phyloP scores from a whole-genome alignment of 1,140 invertebrate species.

The Habropoda laboriosa region DNA sequence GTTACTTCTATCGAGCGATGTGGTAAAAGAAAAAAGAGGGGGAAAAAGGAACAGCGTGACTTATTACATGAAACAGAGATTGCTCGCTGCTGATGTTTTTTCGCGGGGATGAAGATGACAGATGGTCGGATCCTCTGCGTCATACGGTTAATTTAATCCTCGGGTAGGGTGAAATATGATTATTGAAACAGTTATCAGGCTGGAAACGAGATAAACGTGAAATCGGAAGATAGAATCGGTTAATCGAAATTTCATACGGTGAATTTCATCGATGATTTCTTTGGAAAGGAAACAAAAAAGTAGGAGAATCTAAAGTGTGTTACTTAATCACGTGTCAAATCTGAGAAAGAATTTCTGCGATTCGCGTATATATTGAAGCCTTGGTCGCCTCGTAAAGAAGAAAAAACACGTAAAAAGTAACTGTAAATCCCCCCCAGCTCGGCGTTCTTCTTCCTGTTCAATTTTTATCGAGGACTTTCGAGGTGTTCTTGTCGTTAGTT shows the following conservation, averaged over 20 bases:
- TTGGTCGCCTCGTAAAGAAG: background rate
- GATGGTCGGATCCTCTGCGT: background rate
- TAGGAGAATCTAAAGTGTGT: too few relatives aligned
- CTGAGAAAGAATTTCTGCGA: slow-evolving; percentile 29
- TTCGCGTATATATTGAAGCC: background rate
- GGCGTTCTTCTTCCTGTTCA: slow-evolving; percentile 36
- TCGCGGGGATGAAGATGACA: background rate
- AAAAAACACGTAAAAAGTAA: slow-evolving; percentile 57
- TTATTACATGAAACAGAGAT: slow-evolving; percentile 20
- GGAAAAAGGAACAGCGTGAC: too few relatives aligned
- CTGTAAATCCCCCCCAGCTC: slow-evolving; percentile 37
- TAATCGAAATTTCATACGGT: too few relatives aligned
- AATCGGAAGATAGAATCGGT: too few relatives aligned
- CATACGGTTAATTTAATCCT: slow-evolving; percentile 7
- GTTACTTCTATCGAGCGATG: background rate
- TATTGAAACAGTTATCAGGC: background rate
- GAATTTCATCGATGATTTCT: too few relatives aligned
- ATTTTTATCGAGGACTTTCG: slow-evolving; percentile 58
- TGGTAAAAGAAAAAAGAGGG: too few relatives aligned
- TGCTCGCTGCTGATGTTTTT: background rate
- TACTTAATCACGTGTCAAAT: background rate
- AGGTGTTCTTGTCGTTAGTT: slow-evolving; percentile 50
- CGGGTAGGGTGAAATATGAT: background rate
- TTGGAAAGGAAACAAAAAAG: too few relatives aligned
- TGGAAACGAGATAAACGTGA: background rate